Conservation (phyloP, 2,113 vertebrate species). For the Phrynosoma platyrhinos region DNA sequence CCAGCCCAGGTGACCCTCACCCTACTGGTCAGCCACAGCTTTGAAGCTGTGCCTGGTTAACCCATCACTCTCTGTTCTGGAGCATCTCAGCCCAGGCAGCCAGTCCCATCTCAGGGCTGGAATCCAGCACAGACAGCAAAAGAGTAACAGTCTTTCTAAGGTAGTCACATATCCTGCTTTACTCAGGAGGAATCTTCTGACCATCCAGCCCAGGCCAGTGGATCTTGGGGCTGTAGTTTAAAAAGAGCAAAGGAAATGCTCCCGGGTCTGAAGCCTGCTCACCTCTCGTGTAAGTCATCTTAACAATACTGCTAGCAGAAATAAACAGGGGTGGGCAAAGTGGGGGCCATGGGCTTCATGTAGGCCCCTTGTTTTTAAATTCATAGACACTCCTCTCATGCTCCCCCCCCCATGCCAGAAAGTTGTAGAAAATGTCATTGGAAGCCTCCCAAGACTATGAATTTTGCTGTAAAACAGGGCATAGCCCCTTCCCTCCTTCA, state of each 20-base stretch:
- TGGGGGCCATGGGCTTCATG: too few relatives aligned
- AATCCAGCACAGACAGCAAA: slow-evolving; percentile 42
- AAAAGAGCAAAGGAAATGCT: neutral
- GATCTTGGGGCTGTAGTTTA: neutral
- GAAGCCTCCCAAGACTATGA: too few relatives aligned
- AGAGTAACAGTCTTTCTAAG: neutral
- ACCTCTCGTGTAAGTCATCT: too few relatives aligned
- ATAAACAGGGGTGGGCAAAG: too few relatives aligned
- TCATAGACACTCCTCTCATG: too few relatives aligned
- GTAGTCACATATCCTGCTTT: neutral
- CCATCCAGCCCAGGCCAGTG: neutral
- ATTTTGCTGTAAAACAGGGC: too few relatives aligned
- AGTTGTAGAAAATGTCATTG: too few relatives aligned
- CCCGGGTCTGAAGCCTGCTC: too few relatives aligned
- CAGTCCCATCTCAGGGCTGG: slow-evolving; percentile 33
- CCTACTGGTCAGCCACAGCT: slow-evolving; percentile 29
- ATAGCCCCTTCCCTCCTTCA: too few relatives aligned
- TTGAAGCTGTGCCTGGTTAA: slow-evolving; percentile 27
- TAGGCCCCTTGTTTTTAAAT: too few relatives aligned
- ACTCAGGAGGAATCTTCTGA: neutral
- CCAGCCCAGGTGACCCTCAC: slow-evolving; percentile 20
- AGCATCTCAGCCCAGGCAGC: neutral
- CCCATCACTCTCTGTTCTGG: slow-evolving; percentile 30
- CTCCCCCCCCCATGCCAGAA: too few relatives aligned
- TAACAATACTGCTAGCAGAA: too few relatives aligned